Evolutionary conservation across 2,888 invertebrate species (phyloP).

Genomic region (Drosophila pegasa): DNA sequence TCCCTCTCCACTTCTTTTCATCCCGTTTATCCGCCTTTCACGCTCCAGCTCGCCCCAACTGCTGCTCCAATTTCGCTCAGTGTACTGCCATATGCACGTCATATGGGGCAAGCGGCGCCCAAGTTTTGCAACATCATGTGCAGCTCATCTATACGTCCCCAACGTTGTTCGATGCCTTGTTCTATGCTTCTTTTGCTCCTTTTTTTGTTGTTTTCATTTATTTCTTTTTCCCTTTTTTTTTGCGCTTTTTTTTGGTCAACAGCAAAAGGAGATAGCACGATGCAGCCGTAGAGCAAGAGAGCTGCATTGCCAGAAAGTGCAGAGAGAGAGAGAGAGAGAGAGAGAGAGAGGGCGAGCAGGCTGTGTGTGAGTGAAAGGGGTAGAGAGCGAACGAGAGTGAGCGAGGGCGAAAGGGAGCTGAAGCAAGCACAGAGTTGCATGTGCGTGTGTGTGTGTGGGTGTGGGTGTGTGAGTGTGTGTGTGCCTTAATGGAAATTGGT

Average conservation of each 20-base stretch:
- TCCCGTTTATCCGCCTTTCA: neutral
- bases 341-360: neutral
- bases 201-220: slow-evolving; percentile 2
- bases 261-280: slow-evolving; percentile 26
- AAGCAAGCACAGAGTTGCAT: slow-evolving; percentile 51
- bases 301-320: slow-evolving; percentile 11
- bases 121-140: slow-evolving; percentile 61
- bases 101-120: slow-evolving; percentile 53
- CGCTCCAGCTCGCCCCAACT: neutral
- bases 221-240: slow-evolving; percentile 10
- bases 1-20: no score
- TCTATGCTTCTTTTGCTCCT: slow-evolving; percentile 41
- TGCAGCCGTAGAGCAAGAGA: slow-evolving; percentile 4
- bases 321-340: neutral
- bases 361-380: slow-evolving; percentile 4
- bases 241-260: slow-evolving; percentile 60
- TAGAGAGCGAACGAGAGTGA: neutral
- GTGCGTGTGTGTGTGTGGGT: slow-evolving; percentile 54
- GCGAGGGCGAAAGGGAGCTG: slow-evolving; percentile 2
- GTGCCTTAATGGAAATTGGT: slow-evolving; percentile 81
- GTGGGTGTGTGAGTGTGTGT: slow-evolving; percentile 35
- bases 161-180: slow-evolving; percentile 57
- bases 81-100: slow-evolving; percentile 40
- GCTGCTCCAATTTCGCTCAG: neutral
- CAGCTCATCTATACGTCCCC: slow-evolving; percentile 62